Base-by-base conservation (phyloP, 2,113 vertebrate genomes). In the Scomber scombrus region DNA sequence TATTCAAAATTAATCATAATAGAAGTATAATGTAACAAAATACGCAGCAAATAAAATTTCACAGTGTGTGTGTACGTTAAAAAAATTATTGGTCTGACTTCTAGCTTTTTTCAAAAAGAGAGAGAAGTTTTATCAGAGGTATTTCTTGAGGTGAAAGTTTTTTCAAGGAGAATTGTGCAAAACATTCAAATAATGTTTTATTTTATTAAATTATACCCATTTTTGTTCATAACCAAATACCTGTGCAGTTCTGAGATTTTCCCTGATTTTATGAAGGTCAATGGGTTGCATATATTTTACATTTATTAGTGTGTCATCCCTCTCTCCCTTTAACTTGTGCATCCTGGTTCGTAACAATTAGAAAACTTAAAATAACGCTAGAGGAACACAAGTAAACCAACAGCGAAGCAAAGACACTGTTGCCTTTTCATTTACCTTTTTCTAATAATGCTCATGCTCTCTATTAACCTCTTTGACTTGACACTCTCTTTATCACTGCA, bases 391-490 rank as follows among this genome's bases (percentile, higher is more conserved):
- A 45, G 31, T 40, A n/a, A 68, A 52, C 15, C 18, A 70, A 81
- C 54, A 50, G 57, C 50, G 75, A 78, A 85, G 19, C 16, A 66
- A 16, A 80, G 16, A 70, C 6, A 11, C 61, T 71, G 58, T n/a
- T 47, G 63, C 55, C 74, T 80, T 82, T 81, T 91, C 73, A 69
- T 81, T 82, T 78, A 78, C 75, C 49, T 74, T 71, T 73, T 54
- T n/a, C 16, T 75, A 14, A 60, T 84, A 56, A 71, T 80, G 16
- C 54, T 82, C 45, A 67, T 84, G 71, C 76, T 85, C 83, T 83
- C 75, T 81, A 85, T 90, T 88, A 91, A 89, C 81, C 81, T 89
- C 69, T 88, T 80, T 31, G 16, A 52, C 77, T 66, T 80, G 68
- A 87, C 78, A 70, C 68, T 82, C 60, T 82, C 60, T 90, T 88